Conservation (phyloP, 1,140 invertebrate species). For the Plodia interpunctella region DNA sequence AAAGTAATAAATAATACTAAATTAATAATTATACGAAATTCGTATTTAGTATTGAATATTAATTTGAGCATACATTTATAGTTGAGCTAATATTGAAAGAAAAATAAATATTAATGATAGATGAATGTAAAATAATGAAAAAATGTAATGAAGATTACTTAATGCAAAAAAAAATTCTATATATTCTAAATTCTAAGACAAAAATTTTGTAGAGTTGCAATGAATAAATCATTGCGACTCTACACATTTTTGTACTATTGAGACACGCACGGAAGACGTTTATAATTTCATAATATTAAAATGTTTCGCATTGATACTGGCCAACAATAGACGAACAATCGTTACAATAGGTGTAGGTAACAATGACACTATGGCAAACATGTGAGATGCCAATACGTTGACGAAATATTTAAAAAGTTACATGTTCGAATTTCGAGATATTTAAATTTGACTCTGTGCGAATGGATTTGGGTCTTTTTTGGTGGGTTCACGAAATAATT, state of each 20-base stretch:
- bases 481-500: neutral
- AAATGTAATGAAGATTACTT: too few species aligned
- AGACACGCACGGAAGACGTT: slow-evolving; percentile 60
- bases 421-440: neutral
- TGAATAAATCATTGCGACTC: too few species aligned
- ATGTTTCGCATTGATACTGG: slow-evolving; percentile 70
- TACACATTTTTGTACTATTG: slow-evolving; percentile 24
- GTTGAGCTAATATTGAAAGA: too few species aligned
- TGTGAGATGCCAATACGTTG: slow-evolving; percentile 45
- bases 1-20: too few species aligned
- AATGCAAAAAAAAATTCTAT: neutral
- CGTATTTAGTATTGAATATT: too few species aligned
- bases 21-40: too few species aligned
- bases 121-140: too few species aligned
- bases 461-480: neutral
- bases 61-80: too few species aligned
- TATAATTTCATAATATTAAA: slow-evolving; percentile 76
- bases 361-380: slow-evolving; percentile 74
- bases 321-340: slow-evolving; percentile 64
- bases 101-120: too few species aligned
- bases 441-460: neutral
- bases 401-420: slow-evolving; percentile 5
- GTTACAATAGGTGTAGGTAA: slow-evolving; percentile 68
- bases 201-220: too few species aligned
- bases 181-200: too few species aligned